A percentile compares a stretch with the other conserved stretches of the same genome.
Evolutionary conservation across 1,140 invertebrate genomes (phyloP).

Genomic region (Latrodectus geometricus): DNA sequence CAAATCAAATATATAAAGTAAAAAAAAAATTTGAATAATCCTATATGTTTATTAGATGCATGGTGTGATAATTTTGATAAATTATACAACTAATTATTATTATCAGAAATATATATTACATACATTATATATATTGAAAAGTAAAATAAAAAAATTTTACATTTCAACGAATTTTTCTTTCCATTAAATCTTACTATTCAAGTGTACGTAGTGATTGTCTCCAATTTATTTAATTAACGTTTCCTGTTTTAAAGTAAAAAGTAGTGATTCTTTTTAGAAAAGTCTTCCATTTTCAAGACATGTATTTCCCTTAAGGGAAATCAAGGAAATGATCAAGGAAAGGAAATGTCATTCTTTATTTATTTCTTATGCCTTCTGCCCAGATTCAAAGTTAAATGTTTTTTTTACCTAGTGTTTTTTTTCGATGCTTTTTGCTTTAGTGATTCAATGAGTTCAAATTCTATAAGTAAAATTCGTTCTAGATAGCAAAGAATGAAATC

Average conservation of each 20-base stretch:
- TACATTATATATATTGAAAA: too few relatives aligned
- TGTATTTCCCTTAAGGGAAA: conserved; percentile 56
- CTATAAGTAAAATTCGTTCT: conserved; percentile 44
- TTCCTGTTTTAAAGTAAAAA: conserved; percentile 12
- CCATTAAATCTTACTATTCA: too few relatives aligned
- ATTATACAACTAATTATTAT: too few relatives aligned
- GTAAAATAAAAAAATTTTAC: too few relatives aligned
- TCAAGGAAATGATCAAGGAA: conserved; percentile 47
- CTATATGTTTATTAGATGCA: too few relatives aligned
- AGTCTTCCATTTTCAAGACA: conserved; percentile 12
- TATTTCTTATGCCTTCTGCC: conserved; percentile 27
- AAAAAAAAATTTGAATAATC: too few relatives aligned
- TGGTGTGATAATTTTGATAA: too few relatives aligned
- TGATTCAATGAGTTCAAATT: conserved; percentile 32
- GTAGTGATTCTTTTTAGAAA: conserved; percentile 18
- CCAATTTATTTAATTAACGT: conserved; percentile 55
- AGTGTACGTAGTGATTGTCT: conserved; percentile 1
- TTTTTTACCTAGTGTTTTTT: conserved; percentile 10
- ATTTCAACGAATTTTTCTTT: too few relatives aligned
- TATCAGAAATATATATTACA: too few relatives aligned
- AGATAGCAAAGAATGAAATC: conserved; percentile 35
- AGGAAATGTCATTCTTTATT: conserved; percentile 56
- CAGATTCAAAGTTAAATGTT: conserved; percentile 38
- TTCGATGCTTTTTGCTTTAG: conserved; percentile 19
- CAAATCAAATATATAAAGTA: too few relatives aligned